Evolutionary conservation across 2,797 vertebrate species (phyloP).

Genomic region (Callimico goeldii): DNA sequence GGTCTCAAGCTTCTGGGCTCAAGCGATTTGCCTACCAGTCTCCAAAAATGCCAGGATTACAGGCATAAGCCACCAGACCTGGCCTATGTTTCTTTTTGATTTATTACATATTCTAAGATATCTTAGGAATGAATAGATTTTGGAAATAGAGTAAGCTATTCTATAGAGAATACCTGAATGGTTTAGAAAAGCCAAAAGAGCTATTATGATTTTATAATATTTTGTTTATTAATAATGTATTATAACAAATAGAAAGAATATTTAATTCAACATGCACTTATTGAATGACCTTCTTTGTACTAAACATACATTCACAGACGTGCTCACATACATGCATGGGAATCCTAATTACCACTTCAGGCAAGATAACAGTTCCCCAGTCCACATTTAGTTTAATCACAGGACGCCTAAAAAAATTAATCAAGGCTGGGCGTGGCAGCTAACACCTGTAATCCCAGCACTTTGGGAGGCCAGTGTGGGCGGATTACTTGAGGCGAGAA

Average conservation of each 20-base stretch:
- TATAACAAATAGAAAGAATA: neutral
- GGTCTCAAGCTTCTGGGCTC: neutral
- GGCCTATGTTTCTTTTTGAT: neutral
- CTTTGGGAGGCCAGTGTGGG: no score
- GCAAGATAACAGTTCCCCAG: neutral
- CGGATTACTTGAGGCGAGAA: no score
- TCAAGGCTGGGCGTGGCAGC: no score
- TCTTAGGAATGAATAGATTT: neutral
- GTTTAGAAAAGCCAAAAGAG: neutral
- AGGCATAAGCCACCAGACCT: neutral
- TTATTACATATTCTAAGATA: neutral
- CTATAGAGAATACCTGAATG: neutral
- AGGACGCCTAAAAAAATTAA: neutral
- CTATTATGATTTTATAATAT: neutral
- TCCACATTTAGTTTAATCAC: neutral
- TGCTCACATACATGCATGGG: neutral
- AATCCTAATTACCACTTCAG: neutral
- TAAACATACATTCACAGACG: neutral
- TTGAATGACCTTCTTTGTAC: neutral
- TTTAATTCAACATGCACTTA: neutral
- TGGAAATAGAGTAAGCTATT: slow-evolving; percentile 6
- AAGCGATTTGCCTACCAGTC: neutral
- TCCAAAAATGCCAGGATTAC: neutral
- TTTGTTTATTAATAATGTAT: neutral
- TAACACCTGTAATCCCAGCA: no score